Evolutionary conservation across 2,888 invertebrate genomes (phyloP).

Genomic region (Erebia aethiops): DNA sequence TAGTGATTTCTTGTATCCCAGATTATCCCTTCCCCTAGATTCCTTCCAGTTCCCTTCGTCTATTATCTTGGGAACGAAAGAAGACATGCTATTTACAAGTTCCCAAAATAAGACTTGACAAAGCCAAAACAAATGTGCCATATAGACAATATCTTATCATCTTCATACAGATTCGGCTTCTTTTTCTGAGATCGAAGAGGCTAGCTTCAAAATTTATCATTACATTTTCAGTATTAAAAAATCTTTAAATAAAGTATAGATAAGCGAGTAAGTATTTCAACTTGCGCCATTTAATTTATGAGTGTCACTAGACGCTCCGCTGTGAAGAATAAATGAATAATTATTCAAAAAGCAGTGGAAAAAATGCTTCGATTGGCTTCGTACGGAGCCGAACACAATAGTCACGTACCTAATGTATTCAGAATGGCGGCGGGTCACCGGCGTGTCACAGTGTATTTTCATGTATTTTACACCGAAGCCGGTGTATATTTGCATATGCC

Average conservation of each 20-base stretch:
- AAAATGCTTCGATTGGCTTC: constrained; percentile 30
- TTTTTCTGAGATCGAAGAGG: too few species aligned
- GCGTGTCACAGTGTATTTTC: constrained; percentile 54
- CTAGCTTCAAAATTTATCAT: too few species aligned
- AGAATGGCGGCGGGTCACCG: constrained; percentile 62
- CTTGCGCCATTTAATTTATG: constrained; percentile 9
- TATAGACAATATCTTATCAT: too few species aligned
- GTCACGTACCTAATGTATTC: constrained; percentile 71
- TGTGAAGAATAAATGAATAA: constrained; percentile 19
- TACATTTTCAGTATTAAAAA: too few species aligned
- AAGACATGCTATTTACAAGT: too few species aligned
- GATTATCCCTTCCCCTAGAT: too few species aligned
- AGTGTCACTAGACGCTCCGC: background rate
- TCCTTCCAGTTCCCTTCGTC: too few species aligned
- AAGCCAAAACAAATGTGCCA: too few species aligned
- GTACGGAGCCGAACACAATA: constrained; percentile 34
- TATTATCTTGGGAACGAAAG: too few species aligned
- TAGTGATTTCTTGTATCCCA: too few species aligned
- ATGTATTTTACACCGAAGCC: constrained; percentile 37
- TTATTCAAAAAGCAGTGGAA: constrained; percentile 32
- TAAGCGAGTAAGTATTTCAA: background rate
- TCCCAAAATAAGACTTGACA: too few species aligned
- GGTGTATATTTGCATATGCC: constrained; percentile 37
- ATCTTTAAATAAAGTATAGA: background rate
- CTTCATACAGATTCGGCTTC: too few species aligned